Evolutionary conservation across 1,140 invertebrate species (phyloP), one percentile per base, ranked within the genome.

Genomic region (Glossosoma conforme): DNA sequence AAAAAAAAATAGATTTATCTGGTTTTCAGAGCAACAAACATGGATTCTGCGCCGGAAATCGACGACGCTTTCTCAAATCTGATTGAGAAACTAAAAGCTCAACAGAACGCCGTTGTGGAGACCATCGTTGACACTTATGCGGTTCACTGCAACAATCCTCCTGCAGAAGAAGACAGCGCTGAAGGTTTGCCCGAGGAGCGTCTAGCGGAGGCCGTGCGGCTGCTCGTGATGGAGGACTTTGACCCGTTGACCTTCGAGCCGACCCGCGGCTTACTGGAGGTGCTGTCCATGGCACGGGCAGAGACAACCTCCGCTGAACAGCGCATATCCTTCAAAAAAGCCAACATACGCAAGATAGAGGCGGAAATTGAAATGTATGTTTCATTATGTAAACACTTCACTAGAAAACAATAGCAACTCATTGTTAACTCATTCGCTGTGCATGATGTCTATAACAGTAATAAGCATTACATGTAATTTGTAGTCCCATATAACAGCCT

Each of bases 361-460:
- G 45, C 50, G 35, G 69, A 73, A 54, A 68, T 68, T 50, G 60
- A 61, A 47, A 69, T 68, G 70, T 71, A 62, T 54, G 48, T 44
- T 33, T 37, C 18, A 44, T 36, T 35, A 24, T 40, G 18, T 21
- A 40, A 20, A 21, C 36, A 3, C 11, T 37, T 45, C 13, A 25
- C 10, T 13, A n/a, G 28, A 45, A 32, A 11, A 28, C 11, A 3
- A 44, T 50, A 38, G 2, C 25, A 28, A 33, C 20, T 33, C 19
- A 13, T 20, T 14, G n/a, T 28, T 44, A 32, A 28, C 14, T 3
- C 13, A 44, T 42, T 18, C 15, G 10, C 24, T n/a, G n/a, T 28
- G 24, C 24, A 8, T 28, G 24, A n/a, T 28, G n/a, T n/a, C n/a
- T n/a, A n/a, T n/a, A n/a, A n/a, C n/a, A n/a, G n/a, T n/a, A n/a